Percentiles rank a stretch among this genome's conserved stretches.
phyloP scores from a whole-genome alignment of 92 coral and sea anemone genomes.

The Meandrina meandrites region DNA sequence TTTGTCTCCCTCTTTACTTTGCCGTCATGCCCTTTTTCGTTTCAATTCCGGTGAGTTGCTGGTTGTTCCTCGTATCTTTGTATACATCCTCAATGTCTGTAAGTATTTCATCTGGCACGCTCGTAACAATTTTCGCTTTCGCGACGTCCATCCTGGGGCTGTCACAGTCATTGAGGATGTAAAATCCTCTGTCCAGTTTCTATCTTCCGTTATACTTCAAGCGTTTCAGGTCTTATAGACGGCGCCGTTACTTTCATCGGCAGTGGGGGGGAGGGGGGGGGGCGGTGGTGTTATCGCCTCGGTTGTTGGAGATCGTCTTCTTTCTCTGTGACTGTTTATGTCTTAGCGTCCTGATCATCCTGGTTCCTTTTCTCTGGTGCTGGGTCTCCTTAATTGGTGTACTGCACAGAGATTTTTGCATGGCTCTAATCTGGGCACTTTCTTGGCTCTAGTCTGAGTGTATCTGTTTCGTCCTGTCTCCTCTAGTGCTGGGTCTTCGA shows the following conservation, averaged over 20 bases:
- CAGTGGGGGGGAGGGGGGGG: too few species aligned
- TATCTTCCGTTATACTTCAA: background rate
- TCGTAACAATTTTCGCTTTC: constrained; percentile 36
- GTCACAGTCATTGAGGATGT: background rate
- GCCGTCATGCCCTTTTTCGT: constrained; percentile 21
- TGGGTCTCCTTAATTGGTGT: too few species aligned
- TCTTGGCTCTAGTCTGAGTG: too few species aligned
- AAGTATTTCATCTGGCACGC: constrained; percentile 20
- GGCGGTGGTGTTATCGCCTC: constrained; percentile 1
- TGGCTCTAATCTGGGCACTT: too few species aligned
- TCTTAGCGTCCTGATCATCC: background rate
- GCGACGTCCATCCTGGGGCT: constrained; percentile 17
- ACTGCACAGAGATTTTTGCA: too few species aligned
- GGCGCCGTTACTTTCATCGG: constrained; percentile 12
- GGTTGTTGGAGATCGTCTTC: background rate
- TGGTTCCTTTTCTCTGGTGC: too few species aligned
- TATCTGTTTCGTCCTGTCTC: too few species aligned
- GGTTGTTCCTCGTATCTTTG: constrained; percentile 13
- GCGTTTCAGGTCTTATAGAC: background rate
- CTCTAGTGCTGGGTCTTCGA: background rate
- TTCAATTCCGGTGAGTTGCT: background rate
- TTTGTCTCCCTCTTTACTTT: background rate
- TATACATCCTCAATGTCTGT: background rate
- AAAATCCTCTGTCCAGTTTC: background rate
- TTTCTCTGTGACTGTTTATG: background rate